Conservation (phyloP, 2,113 vertebrate genomes). For the Octodon degus region DNA sequence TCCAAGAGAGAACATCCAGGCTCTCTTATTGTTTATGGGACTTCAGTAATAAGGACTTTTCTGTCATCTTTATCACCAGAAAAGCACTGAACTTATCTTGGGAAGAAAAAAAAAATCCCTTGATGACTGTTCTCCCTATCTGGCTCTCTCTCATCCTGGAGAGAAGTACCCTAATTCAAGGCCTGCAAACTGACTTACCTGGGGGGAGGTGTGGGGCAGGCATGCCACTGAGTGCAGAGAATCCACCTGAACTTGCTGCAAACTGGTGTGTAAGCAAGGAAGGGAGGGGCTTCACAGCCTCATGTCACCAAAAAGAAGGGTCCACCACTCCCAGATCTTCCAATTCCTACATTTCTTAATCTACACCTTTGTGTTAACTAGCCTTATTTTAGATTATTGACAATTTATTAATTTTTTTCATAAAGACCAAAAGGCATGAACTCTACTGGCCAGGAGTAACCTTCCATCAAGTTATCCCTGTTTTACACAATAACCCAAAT, state of each 20-base stretch:
- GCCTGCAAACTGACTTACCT: neutral
- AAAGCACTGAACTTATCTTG: neutral
- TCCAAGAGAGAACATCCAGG: neutral
- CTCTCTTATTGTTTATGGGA: neutral
- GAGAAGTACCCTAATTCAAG: conserved; percentile 10
- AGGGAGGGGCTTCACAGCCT: neutral
- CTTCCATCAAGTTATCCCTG: conserved; percentile 5
- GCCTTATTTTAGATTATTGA: neutral
- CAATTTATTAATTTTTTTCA: neutral
- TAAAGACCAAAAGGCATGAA: neutral
- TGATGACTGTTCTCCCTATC: neutral
- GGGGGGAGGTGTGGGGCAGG: neutral
- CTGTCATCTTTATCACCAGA: neutral
- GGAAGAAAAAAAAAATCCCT: neutral
- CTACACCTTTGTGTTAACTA: neutral
- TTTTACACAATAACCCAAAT: conserved; percentile 20
- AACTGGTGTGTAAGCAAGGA: rapidly evolving
- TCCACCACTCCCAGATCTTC: neutral
- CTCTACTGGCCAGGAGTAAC: neutral
- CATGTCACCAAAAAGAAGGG: rapidly evolving
- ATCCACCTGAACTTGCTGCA: neutral
- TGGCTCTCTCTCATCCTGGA: neutral
- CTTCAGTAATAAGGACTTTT: neutral
- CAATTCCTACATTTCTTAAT: neutral
- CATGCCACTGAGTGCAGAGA: neutral